These are phyloP conservation scores for Trogon melanurus DNA, from an alignment of 2,113 vertebrate genomes.

Conservation along the genomic window DNA sequence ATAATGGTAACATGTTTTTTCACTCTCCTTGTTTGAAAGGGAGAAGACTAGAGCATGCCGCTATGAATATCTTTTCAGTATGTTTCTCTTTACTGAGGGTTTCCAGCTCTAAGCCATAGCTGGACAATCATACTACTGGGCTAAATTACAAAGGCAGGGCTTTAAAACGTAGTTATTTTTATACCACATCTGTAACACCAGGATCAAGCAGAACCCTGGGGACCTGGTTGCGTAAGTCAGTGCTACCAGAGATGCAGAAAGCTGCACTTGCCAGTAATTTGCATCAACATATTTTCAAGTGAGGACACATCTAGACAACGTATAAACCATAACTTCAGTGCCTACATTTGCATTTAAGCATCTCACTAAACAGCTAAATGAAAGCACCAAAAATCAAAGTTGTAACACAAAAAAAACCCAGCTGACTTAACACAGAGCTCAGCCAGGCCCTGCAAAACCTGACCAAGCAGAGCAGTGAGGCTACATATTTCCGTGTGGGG, in stretches of 20 bases:
- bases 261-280: background rate
- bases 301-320: background rate
- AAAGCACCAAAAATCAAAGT: background rate
- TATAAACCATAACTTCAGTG: background rate
- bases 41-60: background rate
- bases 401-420: background rate
- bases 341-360: background rate
- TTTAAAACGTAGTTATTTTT: conserved; percentile 7
- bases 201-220: background rate
- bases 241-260: background rate
- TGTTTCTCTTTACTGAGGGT: background rate
- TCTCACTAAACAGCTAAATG: background rate
- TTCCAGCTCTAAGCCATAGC: background rate
- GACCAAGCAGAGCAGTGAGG: background rate
- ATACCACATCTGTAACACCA: background rate
- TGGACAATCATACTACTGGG: background rate
- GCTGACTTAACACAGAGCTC: background rate
- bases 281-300: background rate
- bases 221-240: background rate
- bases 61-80: background rate
- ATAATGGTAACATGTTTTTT: background rate
- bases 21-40: background rate
- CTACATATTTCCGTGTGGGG: background rate
- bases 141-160: conserved; percentile 3
- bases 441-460: background rate